phyloP scores from a whole-genome alignment of 2,888 invertebrate genomes.

The Sialis lutaria region DNA sequence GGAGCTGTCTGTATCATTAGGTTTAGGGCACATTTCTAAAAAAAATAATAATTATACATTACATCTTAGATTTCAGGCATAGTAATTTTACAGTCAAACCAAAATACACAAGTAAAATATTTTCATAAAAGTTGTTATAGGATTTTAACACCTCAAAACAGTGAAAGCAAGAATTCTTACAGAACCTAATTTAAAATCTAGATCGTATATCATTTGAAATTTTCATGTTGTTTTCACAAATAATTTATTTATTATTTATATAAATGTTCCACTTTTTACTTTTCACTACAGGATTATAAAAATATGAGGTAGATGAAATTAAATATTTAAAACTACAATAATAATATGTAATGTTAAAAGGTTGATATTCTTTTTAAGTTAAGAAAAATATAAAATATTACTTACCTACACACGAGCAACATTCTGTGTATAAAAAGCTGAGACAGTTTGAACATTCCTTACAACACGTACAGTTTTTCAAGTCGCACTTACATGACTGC shows the following conservation, averaged over 20 bases:
- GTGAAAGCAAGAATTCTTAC: too few species aligned
- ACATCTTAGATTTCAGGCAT: too few species aligned
- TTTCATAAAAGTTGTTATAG: too few species aligned
- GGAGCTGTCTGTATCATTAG: conserved; percentile 56
- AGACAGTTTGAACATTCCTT: conserved; percentile 85
- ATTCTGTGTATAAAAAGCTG: conserved; percentile 76
- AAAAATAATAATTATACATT: conserved; percentile 9
- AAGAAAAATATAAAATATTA: conserved; percentile 10
- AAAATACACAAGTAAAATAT: too few species aligned
- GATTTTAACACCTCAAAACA: too few species aligned
- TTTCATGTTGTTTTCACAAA: too few species aligned
- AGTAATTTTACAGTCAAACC: too few species aligned
- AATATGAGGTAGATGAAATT: not conserved
- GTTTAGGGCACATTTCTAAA: conserved; percentile 78
- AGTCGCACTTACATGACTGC: conserved; percentile 89
- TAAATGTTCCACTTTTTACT: too few species aligned
- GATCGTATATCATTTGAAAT: too few species aligned
- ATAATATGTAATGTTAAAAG: not conserved
- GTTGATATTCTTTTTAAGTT: not conserved
- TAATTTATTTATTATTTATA: too few species aligned
- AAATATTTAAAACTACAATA: not conserved
- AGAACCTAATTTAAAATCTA: too few species aligned
- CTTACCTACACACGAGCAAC: conserved; percentile 96
- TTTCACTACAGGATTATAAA: not conserved
- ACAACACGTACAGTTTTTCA: conserved; percentile 86